Evolutionary conservation across 2,113 vertebrate genomes (phyloP).

Genomic region (Callorhinus ursinus): DNA sequence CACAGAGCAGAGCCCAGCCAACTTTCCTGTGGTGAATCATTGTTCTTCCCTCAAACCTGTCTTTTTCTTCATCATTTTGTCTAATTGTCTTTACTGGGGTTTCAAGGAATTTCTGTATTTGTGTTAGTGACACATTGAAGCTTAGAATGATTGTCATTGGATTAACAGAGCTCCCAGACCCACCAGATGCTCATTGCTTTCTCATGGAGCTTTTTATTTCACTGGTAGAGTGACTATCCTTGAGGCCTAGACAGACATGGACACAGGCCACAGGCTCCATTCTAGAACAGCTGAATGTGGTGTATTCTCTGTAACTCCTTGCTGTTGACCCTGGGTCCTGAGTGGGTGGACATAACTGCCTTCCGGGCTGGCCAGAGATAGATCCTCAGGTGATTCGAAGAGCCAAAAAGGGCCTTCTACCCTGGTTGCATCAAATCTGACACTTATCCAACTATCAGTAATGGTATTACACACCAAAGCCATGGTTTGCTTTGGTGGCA

Average conservation of each 20-base stretch:
- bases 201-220: not conserved
- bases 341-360: not conserved
- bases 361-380: not conserved
- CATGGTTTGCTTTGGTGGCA: not conserved
- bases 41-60: not conserved
- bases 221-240: not conserved
- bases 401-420: not conserved
- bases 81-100: not conserved
- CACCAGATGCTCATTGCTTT: not conserved
- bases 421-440: not conserved
- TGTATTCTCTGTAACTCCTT: not conserved
- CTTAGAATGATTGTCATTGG: not conserved
- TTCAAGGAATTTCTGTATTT: not conserved
- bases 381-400: not conserved
- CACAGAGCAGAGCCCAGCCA: not conserved
- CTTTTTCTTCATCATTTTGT: not conserved
- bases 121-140: not conserved
- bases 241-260: not conserved
- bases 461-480: not conserved
- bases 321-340: not conserved
- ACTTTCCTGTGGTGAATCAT: conserved; percentile 10
- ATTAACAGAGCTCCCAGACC: not conserved
- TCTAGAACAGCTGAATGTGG: not conserved
- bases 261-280: not conserved
- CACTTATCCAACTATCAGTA: not conserved